These are phyloP conservation scores for Amphipyra berbera DNA, from an alignment of 2,888 invertebrate species.

Conservation along the genomic window DNA sequence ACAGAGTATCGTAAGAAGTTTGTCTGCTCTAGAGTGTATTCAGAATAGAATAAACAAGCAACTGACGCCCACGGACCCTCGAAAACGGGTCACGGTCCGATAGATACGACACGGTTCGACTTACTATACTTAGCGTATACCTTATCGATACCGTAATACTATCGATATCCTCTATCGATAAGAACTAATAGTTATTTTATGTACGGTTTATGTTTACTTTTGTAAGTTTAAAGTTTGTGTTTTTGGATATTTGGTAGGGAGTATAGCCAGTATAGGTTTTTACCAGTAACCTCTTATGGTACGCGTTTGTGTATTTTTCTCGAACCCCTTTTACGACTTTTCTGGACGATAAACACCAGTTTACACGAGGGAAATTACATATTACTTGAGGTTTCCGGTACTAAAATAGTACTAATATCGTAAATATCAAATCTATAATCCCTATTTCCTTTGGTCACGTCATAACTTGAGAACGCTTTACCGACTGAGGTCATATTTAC, in stretches of 20 bases:
- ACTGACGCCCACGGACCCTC: constrained; percentile 10
- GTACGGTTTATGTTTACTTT: not conserved
- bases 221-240: not conserved
- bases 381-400: not conserved
- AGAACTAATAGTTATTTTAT: constrained; percentile 9
- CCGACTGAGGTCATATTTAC: no score
- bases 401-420: not conserved
- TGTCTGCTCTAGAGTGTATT: not conserved
- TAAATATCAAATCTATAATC: not conserved
- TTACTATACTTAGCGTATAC: not conserved
- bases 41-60: constrained; percentile 4
- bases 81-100: constrained; percentile 40
- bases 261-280: not conserved
- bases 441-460: no score
- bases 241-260: not conserved
- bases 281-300: no score
- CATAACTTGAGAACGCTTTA: no score
- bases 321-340: not conserved
- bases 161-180: constrained; percentile 1
- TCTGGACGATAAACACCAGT: not conserved
- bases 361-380: not conserved
- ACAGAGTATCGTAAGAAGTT: no score
- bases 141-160: constrained; percentile 7
- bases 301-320: not conserved
- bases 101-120: constrained; percentile 5